These are phyloP conservation scores for Rhyacophila evoluta DNA, from an alignment of 2,888 invertebrate species.

Conservation along the genomic window DNA sequence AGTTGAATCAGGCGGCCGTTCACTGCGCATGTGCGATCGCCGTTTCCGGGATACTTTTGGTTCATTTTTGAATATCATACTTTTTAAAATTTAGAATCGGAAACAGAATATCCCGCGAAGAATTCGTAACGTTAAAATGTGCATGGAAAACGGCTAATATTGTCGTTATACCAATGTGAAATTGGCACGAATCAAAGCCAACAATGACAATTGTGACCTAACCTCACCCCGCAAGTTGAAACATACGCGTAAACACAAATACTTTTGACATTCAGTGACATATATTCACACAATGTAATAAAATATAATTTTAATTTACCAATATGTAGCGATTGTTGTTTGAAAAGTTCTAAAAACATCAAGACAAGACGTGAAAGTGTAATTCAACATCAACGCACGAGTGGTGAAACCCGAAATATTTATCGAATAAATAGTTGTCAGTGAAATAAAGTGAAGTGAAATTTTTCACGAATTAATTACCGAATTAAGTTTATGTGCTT, in stretches of 20 bases:
- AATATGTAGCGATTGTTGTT: background rate
- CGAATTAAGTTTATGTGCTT: background rate
- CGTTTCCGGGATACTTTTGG: conserved; percentile 48
- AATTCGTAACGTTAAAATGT: conserved; percentile 35
- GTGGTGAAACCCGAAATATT: conserved; percentile 27
- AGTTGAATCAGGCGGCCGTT: conserved; percentile 47
- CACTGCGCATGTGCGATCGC: conserved; percentile 49
- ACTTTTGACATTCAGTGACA: background rate
- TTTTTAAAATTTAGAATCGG: conserved; percentile 33
- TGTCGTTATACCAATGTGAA: background rate
- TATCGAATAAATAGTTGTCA: background rate
- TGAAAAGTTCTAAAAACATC: background rate
- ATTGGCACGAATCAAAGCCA: background rate
- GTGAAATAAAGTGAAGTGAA: background rate
- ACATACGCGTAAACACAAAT: background rate
- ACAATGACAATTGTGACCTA: background rate
- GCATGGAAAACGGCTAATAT: conserved; percentile 46
- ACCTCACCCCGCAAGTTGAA: conserved; percentile 28
- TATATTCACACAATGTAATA: background rate
- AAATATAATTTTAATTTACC: background rate
- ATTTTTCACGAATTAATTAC: background rate
- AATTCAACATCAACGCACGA: conserved; percentile 39
- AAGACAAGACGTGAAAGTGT: background rate
- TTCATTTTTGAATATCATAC: conserved; percentile 34
- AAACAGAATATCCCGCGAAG: conserved; percentile 12